Base-by-base conservation (phyloP, 2,113 vertebrate genomes). In the Microcebus tavaratra region DNA sequence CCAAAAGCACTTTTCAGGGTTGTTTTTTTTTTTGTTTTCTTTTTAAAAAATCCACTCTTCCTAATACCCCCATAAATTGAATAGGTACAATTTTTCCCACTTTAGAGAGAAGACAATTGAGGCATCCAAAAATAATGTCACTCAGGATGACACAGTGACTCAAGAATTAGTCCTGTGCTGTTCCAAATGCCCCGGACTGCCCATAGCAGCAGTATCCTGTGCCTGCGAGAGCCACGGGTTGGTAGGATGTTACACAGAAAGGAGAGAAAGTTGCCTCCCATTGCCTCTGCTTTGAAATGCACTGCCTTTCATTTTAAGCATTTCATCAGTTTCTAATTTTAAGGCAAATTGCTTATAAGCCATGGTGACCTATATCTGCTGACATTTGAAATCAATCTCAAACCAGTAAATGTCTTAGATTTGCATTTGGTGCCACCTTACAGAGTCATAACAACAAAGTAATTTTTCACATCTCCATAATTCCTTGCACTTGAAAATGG, bases 241-340 rank as follows among this genome's bases (percentile, higher is more conserved):
- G 70, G 82, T 61, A 91, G 92, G 93, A 90, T 85, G 20, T 95
- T 97, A 94, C 96, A 94, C 72, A 93, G 96, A 97, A 88, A 67
- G 42, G 6, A 96, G 63, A 90, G 59, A 76, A 59, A 8, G 53
- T 91, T 92, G 55, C 92, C 95, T 96, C 75, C 48, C 42, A 84
- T 55, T 76, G 50, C 90, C 53, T 90, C 67, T 50, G 55, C 96
- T 96, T 96, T 97, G 96, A 96, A 97, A 97, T 20, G 25, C 36
- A 45, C 5, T 23, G 65, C 39, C 72, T 96, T 90, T 94, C 84
- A 29, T 81, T 67, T 68, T 65, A 57, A 83, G n/a, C 68, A 79
- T 97, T 96, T 90, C 80, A 39, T 92, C 76, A 84, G 88, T 88
- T 92, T 97, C 90, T 90, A 95, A 67, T 86, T 95, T 94, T 95